These are phyloP conservation scores for Temnothorax unifasciatus DNA, from an alignment of 2,888 invertebrate species.

Conservation along the genomic window DNA sequence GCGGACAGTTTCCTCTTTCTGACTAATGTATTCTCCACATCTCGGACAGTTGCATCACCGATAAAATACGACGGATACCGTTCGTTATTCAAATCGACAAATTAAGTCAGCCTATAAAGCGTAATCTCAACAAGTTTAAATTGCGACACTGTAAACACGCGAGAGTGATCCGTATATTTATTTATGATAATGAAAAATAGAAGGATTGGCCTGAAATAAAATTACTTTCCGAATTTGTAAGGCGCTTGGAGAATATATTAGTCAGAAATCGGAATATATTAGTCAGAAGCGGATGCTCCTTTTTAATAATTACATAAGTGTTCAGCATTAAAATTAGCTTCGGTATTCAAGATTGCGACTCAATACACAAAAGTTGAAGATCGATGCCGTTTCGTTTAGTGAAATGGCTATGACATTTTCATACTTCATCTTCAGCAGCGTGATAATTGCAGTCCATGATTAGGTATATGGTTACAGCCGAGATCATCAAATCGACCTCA, in stretches of 20 bases:
- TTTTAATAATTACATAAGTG: background rate
- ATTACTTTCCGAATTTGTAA: background rate
- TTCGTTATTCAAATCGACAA: background rate
- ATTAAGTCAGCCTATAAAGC: background rate
- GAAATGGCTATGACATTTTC: slow-evolving; percentile 5
- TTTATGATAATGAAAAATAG: background rate
- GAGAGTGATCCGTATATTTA: background rate
- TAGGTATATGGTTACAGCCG: background rate
- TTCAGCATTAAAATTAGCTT: background rate
- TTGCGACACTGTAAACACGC: background rate
- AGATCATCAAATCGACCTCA: slow-evolving; percentile 22
- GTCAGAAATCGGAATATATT: too few relatives aligned
- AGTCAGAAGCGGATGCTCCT: background rate
- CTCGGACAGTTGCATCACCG: background rate
- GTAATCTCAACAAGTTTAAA: background rate
- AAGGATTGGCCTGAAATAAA: background rate
- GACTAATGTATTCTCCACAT: background rate
- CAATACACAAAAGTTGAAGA: background rate
- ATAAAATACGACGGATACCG: background rate
- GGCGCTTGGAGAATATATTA: too few relatives aligned
- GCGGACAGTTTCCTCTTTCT: background rate
- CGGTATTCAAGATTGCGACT: background rate
- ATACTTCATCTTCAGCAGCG: background rate
- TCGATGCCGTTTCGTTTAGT: background rate
- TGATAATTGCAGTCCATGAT: background rate